Conservation (phyloP, 2,797 vertebrate genomes). For the Australoheros facetus region DNA sequence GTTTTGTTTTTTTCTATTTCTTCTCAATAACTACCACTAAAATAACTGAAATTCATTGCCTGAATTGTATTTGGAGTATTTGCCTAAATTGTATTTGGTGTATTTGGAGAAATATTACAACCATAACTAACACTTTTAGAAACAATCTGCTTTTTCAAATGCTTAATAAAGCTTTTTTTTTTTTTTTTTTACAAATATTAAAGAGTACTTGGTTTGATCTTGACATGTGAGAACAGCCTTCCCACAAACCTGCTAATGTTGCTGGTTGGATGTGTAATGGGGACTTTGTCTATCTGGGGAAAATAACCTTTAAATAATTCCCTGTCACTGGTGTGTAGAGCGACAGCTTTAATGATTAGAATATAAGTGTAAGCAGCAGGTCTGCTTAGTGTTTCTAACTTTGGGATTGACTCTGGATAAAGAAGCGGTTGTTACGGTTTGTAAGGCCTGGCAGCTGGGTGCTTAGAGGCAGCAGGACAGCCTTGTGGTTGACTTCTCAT, state of each 20-base stretch:
- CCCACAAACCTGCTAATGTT: background rate
- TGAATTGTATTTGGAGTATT: too few relatives aligned
- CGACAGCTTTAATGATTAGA: background rate
- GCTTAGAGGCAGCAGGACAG: conserved; percentile 44
- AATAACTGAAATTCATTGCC: background rate
- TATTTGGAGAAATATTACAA: background rate
- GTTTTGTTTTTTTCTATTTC: background rate
- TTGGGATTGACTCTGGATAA: background rate
- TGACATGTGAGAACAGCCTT: background rate
- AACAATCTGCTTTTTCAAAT: background rate
- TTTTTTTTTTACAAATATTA: too few relatives aligned
- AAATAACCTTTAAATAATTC: background rate
- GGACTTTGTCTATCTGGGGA: background rate
- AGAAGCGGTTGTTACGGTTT: conserved; percentile 15
- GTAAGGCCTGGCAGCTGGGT: conserved; percentile 68
- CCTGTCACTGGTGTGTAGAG: background rate
- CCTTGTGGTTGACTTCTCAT: conserved; percentile 65
- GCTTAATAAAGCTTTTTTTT: too few relatives aligned
- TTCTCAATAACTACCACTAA: background rate
- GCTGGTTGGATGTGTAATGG: background rate
- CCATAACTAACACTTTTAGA: background rate
- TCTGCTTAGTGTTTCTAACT: conserved; percentile 9
- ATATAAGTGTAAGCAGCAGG: background rate
- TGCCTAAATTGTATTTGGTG: background rate
- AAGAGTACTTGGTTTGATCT: background rate